Evolutionary conservation across 2,113 vertebrate species (phyloP), one percentile per base, ranked within the genome.

Genomic region (Eptesicus fuscus): DNA sequence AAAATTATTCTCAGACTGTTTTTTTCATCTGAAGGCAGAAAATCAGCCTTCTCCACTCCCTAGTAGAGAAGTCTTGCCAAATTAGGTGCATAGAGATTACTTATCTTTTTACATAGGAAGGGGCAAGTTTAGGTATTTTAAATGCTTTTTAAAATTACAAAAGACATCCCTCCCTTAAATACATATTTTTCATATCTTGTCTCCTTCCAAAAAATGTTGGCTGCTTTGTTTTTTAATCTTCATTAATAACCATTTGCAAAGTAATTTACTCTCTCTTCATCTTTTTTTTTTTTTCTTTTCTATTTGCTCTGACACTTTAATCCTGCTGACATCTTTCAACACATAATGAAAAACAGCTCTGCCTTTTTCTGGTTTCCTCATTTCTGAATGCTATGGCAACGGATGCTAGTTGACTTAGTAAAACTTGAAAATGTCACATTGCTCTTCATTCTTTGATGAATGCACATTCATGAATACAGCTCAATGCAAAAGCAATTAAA

Each of bases 381-480:
- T 94, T 89, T 95, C 87, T 69, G 90, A 94, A 37, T 42, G 59
- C 87, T 42, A 73, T 98, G 93, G 90, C 94, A 96, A 96, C 3
- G 0, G 91, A 88, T 97, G 96, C 93, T 94, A 90, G 97, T 87
- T 98, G 96, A 97, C 92, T 96, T 98, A 94, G 95, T 96, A 96
- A 95, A 97, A 96, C 95, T 98, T 97, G 94, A 96, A 98, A 98
- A 97, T 93, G 90, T 98, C 97, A 96, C 98, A 97, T 97, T 96
- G 93, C 97, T 97, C 91, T 97, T 95, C 94, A 83, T 91, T 97
- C 94, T 96, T 94, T 98, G 97, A 98, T 98, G 96, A 98, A 97
- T 97, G 91, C 90, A 97, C 95, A 96, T 97, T 96, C 95, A 97
- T 98, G 96, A 98, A 96, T 94, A 95, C 49, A 89, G 80, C 95